Conservation (phyloP, 2,797 vertebrate genomes). For the Podargus strigoides region DNA sequence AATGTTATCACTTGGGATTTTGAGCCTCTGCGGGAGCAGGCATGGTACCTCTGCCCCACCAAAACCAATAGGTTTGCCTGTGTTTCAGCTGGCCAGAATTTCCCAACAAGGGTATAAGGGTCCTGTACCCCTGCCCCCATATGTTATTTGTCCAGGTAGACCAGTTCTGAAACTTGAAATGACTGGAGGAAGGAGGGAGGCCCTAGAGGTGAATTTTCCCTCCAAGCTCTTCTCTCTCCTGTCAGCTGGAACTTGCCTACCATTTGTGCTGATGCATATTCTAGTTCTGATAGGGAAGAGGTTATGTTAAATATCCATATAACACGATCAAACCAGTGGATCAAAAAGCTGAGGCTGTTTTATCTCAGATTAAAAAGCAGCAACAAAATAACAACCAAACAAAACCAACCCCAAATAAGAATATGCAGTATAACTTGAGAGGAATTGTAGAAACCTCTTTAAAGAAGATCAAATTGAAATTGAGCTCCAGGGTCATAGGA, state of each 20-base stretch:
- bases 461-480: slow-evolving; percentile 63
- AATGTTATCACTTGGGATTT: neutral
- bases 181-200: neutral
- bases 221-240: neutral
- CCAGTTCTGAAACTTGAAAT: neutral
- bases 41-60: neutral
- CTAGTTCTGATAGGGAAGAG: neutral
- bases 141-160: neutral
- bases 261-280: slow-evolving; percentile 12
- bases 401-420: slow-evolving; percentile 45
- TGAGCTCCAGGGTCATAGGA: slow-evolving; percentile 53
- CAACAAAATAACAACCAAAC: slow-evolving; percentile 34
- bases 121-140: neutral
- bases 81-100: neutral
- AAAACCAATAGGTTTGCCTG: neutral
- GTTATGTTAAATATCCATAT: slow-evolving; percentile 26
- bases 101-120: neutral
- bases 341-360: slow-evolving; percentile 41
- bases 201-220: neutral
- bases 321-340: slow-evolving; percentile 35
- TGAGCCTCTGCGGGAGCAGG: neutral
- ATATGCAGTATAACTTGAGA: slow-evolving; percentile 54
- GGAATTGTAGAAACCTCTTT: slow-evolving; percentile 31
- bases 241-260: neutral
- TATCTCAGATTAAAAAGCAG: slow-evolving; percentile 33